Base-by-base conservation (phyloP, 1,140 invertebrate species). In the Pogonognathellus flavescens region DNA sequence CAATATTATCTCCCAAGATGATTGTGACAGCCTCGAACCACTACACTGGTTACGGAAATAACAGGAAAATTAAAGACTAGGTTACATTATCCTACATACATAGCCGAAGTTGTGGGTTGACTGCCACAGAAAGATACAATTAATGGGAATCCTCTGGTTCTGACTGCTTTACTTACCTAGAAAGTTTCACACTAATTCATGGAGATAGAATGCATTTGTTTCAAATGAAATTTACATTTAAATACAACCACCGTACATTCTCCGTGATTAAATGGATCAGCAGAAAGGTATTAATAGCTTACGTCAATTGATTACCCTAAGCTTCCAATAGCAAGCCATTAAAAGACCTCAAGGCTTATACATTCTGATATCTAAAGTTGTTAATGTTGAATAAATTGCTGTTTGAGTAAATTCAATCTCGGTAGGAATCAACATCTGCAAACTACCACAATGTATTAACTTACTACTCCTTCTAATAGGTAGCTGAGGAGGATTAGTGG, bases 261-360 rank as follows among this genome's bases (percentile, higher is more conserved):
- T 1, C 31, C 31, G 62, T 66, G 25, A 66, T 66, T 66, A 66
- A 66, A 25, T 25, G 62, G 22, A 31, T 66, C 22, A 66, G 14
- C 20, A 66, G 62, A 66, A 66, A 66, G 20, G 62, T 10, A 25
- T 66, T 66, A 66, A 66, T 66, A 13, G 62, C 62, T 66, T 66
- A 66, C 62, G 22, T 66, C 62, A 66, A 66, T 66, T 66, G 62
- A 66, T 66, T 66, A 66, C 25, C 25, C 62, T 20, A 13, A 20
- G 22, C 11, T 66, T 25, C 62, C 14, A 25, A 66, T 66, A 20
- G 62, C 22, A 66, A 25, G 62, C 62, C 22, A 66, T 66, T 66
- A 66, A 11, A 5, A 66, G 22, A 66, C 8, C 62, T 20, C 10
- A 25, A 31, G 25, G 13, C 62, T 25, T 66, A 66, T 14, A 25